These are phyloP conservation scores for Coenonympha arcania DNA, from an alignment of 2,888 invertebrate species.

Conservation along the genomic window DNA sequence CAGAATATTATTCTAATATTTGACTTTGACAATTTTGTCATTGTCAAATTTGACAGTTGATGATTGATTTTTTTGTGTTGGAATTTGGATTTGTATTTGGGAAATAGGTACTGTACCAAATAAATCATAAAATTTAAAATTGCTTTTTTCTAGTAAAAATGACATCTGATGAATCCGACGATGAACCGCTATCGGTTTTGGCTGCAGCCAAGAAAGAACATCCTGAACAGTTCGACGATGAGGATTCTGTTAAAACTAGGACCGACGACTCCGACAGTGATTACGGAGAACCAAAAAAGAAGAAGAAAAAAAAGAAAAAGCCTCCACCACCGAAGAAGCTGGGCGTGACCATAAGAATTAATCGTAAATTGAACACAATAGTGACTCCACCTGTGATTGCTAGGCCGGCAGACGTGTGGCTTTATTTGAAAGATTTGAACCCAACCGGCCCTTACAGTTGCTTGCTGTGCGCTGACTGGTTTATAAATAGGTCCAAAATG, in stretches of 20 bases:
- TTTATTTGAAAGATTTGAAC: slow-evolving; percentile 66
- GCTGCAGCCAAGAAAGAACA: slow-evolving; percentile 50
- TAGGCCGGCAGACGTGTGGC: slow-evolving; percentile 63
- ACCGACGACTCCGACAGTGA: slow-evolving; percentile 20
- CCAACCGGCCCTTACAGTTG: slow-evolving; percentile 65
- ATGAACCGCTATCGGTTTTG: slow-evolving; percentile 60
- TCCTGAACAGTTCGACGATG: slow-evolving; percentile 32
- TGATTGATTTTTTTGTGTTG: too few species aligned
- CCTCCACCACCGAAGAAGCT: slow-evolving; percentile 31
- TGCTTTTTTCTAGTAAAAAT: slow-evolving; percentile 32
- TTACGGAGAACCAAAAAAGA: slow-evolving; percentile 28
- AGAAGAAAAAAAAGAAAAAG: slow-evolving; percentile 40
- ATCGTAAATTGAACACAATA: slow-evolving; percentile 30
- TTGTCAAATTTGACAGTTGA: too few species aligned
- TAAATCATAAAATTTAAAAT: too few species aligned
- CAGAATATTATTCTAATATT: too few species aligned
- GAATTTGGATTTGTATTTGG: too few species aligned
- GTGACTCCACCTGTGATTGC: slow-evolving; percentile 42
- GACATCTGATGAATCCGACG: slow-evolving; percentile 61
- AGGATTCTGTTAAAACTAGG: neutral
- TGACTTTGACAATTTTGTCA: too few species aligned
- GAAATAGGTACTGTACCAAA: too few species aligned
- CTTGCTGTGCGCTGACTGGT: slow-evolving; percentile 65
- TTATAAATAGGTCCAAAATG: slow-evolving; percentile 63
- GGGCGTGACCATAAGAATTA: slow-evolving; percentile 32